Evolutionary conservation across 2,113 vertebrate species (phyloP), one percentile per base, ranked within the genome.

Genomic region (Opisthocomus hoazin): DNA sequence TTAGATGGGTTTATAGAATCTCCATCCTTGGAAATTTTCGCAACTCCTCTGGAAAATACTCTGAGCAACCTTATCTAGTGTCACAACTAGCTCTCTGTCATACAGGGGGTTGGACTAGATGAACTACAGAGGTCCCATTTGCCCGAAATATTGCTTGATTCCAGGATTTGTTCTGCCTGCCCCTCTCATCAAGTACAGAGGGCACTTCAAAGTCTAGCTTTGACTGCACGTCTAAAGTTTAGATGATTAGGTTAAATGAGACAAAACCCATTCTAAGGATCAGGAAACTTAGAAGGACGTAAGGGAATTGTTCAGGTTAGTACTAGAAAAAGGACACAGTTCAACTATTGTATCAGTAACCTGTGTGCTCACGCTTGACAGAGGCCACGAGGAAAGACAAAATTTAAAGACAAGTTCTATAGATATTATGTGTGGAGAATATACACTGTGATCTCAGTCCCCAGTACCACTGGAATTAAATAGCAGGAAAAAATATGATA

Each of bases 321-420:
- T 12, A 14, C 5, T 11, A 58, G 23, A 61, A 91, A 87, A 37
- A 19, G 82, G 20, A 32, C 17, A 21, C 2, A 21, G 8, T 50
- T 77, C 32, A 54, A 12, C 16, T 26, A 7, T 8, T 20, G 6
- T 50, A n/a, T 22, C 15, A 66, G 26, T 9, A 71, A 29, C 4
- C 4, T 39, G 7, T 1, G 1, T 46, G 29, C 10, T 91, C 12
- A 39, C 0, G 0, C 5, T 30, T 29, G 36, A 12, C 32, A 80
- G 76, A 89, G 15, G 18, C 8, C 7, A 68, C 8, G 4, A 65
- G 21, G 8, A 74, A 77, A 80, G 14, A 6, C 3, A 84, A 75
- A 63, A 92, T 53, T 46, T 50, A 79, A 57, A 34, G 24, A 10
- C 0, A 19, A 64, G 17, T 20, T 61, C 22, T 39, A 65, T 13